These are phyloP conservation scores for Tokudaia muenninki DNA, from an alignment of 2,797 vertebrate species.

Conservation along the genomic window DNA sequence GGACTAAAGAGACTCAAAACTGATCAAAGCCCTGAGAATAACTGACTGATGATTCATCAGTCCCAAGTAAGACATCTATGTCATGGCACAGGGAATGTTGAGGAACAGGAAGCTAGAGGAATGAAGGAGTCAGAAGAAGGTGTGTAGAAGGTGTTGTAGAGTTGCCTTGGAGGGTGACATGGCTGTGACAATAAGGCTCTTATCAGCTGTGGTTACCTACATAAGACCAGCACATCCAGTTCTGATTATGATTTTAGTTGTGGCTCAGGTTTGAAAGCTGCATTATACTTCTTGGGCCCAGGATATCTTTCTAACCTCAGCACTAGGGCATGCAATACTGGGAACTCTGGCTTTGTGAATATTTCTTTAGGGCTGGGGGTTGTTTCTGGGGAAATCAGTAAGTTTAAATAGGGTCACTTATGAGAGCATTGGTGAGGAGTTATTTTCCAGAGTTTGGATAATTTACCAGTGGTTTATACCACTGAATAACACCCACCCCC, in stretches of 20 bases:
- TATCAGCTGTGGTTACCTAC: neutral
- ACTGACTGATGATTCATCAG: neutral
- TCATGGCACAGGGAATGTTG: too few species aligned
- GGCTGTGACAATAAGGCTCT: neutral
- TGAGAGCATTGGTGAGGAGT: too few species aligned
- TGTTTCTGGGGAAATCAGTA: neutral
- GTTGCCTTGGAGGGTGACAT: neutral
- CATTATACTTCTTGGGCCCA: neutral
- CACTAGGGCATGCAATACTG: too few species aligned
- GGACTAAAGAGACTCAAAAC: neutral
- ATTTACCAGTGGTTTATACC: neutral
- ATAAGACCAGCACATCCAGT: neutral
- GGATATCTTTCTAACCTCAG: neutral
- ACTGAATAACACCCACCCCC: neutral
- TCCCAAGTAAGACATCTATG: neutral
- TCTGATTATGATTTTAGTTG: neutral
- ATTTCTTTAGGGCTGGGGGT: neutral
- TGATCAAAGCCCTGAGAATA: neutral
- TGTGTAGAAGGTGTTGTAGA: neutral
- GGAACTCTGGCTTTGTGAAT: neutral
- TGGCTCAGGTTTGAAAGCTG: neutral
- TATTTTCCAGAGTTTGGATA: neutral
- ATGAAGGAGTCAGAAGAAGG: neutral
- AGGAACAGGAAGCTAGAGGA: neutral
- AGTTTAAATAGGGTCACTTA: neutral